phyloP scores from a whole-genome alignment of 2,888 invertebrate species.

The Neoitamus cyanurus region DNA sequence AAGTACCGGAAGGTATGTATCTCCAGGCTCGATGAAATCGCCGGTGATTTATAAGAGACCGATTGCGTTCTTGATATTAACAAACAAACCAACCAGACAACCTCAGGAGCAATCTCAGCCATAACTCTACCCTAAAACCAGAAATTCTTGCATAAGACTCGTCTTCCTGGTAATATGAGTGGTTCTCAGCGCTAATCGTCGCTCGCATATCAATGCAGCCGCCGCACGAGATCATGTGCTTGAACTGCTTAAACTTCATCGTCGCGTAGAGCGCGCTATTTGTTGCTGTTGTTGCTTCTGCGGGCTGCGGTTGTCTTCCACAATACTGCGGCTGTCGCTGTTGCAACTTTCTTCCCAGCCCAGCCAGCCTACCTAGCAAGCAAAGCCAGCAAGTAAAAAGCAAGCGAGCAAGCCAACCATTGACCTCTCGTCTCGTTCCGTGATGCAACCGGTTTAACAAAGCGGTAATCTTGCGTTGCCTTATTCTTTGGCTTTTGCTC shows the following conservation, averaged over 20 bases:
- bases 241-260: slow-evolving; percentile 32
- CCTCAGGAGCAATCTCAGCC: slow-evolving; percentile 13
- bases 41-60: background rate
- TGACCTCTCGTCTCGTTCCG: slow-evolving; percentile 38
- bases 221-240: slow-evolving; percentile 18
- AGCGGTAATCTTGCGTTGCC: slow-evolving; percentile 33
- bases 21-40: background rate
- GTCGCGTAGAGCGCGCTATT: background rate
- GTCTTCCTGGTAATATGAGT: slow-evolving; percentile 39
- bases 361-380: background rate
- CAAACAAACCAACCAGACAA: slow-evolving; percentile 20
- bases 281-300: background rate
- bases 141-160: slow-evolving; percentile 40
- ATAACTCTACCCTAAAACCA: slow-evolving; percentile 33
- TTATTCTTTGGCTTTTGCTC: slow-evolving; percentile 29
- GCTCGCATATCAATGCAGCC: slow-evolving; percentile 35
- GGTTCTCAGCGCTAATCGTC: slow-evolving; percentile 15
- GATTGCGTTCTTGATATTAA: slow-evolving; percentile 10
- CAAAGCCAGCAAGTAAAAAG: background rate
- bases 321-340: background rate
- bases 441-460: slow-evolving; percentile 37
- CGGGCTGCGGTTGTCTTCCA: background rate
- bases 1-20: background rate
- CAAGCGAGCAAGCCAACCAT: slow-evolving; percentile 19
- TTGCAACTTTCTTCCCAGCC: slow-evolving; percentile 16